These are phyloP conservation scores for Drosophila seguyi DNA, from an alignment of 1,140 invertebrate species.

Conservation along the genomic window DNA sequence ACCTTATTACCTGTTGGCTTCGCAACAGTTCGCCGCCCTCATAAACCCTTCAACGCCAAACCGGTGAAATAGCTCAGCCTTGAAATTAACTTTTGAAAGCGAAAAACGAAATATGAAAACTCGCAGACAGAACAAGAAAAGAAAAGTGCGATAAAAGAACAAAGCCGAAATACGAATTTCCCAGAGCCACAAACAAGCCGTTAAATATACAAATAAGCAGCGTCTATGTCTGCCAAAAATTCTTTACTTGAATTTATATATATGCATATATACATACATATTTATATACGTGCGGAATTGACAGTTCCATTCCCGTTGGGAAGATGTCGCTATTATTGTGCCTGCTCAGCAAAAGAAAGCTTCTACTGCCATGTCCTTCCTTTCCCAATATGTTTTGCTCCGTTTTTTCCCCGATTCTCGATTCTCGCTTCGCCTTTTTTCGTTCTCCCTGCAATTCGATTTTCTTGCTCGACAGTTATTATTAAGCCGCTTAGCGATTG, in stretches of 20 bases:
- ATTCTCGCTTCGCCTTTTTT: neutral
- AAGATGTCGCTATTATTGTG: slow-evolving; percentile 36
- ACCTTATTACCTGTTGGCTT: slow-evolving; percentile 45
- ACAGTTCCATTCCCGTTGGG: slow-evolving; percentile 37
- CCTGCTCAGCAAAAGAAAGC: slow-evolving; percentile 52
- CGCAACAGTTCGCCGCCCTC: slow-evolving; percentile 51
- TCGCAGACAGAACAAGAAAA: slow-evolving; percentile 11
- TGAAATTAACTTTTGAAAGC: slow-evolving; percentile 79
- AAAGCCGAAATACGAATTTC: slow-evolving; percentile 33
- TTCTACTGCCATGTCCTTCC: slow-evolving; percentile 9
- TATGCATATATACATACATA: neutral
- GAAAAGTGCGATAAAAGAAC: slow-evolving; percentile 28
- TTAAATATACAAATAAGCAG: slow-evolving; percentile 70
- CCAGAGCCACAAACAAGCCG: slow-evolving; percentile 61
- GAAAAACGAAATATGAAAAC: slow-evolving; percentile 65
- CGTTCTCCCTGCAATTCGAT: slow-evolving; percentile 32
- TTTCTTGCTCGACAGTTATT: slow-evolving; percentile 54
- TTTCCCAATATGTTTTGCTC: slow-evolving; percentile 59
- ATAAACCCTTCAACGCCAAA: slow-evolving; percentile 65
- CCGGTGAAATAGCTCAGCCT: slow-evolving; percentile 72
- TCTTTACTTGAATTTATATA: neutral
- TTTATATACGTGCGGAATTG: slow-evolving; percentile 25
- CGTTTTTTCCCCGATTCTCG: neutral
- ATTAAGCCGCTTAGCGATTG: slow-evolving; percentile 66
- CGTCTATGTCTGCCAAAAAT: slow-evolving; percentile 27